These are phyloP conservation scores for Cottoperca gobio DNA, from an alignment of 2,797 vertebrate genomes.

Conservation along the genomic window DNA sequence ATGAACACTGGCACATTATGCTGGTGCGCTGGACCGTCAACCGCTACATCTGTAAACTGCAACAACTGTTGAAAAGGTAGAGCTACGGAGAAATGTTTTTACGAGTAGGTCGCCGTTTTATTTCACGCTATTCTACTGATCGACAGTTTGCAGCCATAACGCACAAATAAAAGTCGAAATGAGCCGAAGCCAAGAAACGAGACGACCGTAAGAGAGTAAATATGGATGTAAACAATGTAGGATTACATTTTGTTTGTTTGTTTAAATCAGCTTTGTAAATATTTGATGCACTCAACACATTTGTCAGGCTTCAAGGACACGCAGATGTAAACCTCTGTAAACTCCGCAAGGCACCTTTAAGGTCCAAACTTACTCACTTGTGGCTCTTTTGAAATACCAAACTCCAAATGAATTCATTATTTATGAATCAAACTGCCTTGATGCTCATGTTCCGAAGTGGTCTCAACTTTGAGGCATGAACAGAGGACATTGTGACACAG, in stretches of 20 bases:
- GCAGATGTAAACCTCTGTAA: background rate
- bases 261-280: background rate
- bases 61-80: background rate
- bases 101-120: background rate
- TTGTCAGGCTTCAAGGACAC: slow-evolving; percentile 4
- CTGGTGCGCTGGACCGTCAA: background rate
- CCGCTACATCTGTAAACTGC: background rate
- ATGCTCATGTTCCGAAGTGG: background rate
- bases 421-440: background rate
- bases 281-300: background rate
- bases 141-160: background rate
- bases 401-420: background rate
- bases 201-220: background rate
- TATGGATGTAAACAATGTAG: background rate
- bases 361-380: background rate
- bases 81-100: background rate
- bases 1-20: background rate
- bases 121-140: background rate
- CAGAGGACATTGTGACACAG: background rate
- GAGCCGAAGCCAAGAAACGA: background rate
- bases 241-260: no score
- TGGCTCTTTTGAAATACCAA: background rate
- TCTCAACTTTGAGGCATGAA: background rate
- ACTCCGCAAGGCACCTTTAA: background rate
- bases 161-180: background rate